These are phyloP conservation scores for Mantis religiosa DNA, from an alignment of 2,888 invertebrate species.

Conservation along the genomic window DNA sequence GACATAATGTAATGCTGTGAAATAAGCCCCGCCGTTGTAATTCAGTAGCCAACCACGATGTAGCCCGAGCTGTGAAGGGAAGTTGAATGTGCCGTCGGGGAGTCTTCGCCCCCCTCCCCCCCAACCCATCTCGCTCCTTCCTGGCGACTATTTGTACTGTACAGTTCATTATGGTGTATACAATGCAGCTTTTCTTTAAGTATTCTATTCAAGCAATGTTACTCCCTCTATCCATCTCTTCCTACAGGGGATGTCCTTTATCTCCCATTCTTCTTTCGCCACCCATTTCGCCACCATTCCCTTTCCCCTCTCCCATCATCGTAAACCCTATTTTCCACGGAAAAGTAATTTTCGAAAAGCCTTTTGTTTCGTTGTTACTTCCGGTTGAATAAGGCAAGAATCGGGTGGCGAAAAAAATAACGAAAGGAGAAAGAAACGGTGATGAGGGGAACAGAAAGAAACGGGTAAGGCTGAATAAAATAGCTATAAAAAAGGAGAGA, in stretches of 20 bases:
- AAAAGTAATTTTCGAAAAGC: conserved; percentile 32
- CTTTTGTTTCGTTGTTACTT: conserved; percentile 30
- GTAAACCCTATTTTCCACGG: conserved; percentile 27
- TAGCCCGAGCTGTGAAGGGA: neutral
- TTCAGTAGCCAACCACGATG: neutral
- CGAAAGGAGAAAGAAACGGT: neutral
- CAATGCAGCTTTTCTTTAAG: conserved; percentile 33
- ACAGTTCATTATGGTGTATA: conserved; percentile 32
- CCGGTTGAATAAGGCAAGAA: conserved; percentile 24
- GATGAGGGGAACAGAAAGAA: neutral
- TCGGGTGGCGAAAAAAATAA: neutral
- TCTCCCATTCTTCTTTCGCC: conserved; percentile 2
- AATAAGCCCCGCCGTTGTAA: neutral
- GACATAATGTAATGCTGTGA: neutral
- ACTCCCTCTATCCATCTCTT: conserved; percentile 8
- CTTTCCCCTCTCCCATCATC: conserved; percentile 45
- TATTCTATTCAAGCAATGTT: conserved; percentile 28
- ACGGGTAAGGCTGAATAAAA: neutral
- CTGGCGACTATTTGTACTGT: conserved; percentile 31
- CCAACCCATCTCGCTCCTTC: neutral
- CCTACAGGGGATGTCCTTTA: conserved; percentile 6
- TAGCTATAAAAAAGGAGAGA: neutral
- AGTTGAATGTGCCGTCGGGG: neutral
- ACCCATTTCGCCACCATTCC: conserved; percentile 49
- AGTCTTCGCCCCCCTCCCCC: neutral